Evolutionary conservation across 2,113 vertebrate species (phyloP).

Genomic region (Pandion haliaetus): DNA sequence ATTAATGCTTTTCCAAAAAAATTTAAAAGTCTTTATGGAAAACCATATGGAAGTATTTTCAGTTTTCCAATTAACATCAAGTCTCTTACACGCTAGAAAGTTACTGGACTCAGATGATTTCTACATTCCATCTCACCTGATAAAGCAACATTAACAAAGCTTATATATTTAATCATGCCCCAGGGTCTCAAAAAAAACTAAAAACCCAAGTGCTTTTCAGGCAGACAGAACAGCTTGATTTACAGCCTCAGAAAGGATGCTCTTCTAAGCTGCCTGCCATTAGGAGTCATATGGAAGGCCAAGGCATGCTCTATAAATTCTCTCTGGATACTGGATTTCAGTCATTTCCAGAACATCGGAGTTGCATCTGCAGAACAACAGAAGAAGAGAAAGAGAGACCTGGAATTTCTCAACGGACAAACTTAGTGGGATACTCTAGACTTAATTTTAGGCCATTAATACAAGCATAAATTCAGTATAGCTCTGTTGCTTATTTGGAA

Average conservation of each 20-base stretch:
- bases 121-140: neutral
- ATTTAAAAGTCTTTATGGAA: neutral
- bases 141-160: neutral
- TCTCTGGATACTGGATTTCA: neutral
- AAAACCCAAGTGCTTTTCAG: neutral
- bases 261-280: neutral
- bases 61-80: neutral
- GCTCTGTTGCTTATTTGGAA: neutral
- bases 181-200: neutral
- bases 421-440: neutral
- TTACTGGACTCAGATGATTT: neutral
- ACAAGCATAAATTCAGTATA: neutral
- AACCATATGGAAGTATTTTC: neutral
- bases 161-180: neutral
- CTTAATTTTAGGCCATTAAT: neutral
- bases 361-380: neutral
- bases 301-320: neutral
- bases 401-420: neutral
- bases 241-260: neutral
- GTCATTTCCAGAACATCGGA: neutral
- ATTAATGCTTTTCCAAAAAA: neutral
- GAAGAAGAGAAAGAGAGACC: neutral
- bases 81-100: neutral
- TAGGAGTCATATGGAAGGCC: neutral
- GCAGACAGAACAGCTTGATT: neutral